Evolutionary conservation across 2,113 vertebrate genomes (phyloP), one percentile per base, ranked within the genome.

Genomic region (Chaetura pelagica): DNA sequence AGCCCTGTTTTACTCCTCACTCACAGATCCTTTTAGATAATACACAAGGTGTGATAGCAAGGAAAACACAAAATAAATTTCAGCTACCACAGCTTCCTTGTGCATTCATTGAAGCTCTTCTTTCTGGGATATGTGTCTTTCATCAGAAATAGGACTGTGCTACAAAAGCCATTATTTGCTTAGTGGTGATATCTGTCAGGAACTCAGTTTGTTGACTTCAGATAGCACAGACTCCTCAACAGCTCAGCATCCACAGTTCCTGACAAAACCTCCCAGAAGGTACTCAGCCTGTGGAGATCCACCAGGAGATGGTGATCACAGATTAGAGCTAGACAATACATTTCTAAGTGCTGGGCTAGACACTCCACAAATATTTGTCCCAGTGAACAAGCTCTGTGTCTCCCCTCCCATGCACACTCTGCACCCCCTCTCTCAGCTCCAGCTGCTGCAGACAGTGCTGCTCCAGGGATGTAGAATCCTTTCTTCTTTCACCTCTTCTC

Each of bases 1-100:
- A 96, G 48, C 29, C 58, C 90, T 83, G 46, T 82, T 96, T 93
- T 92, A 96, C 89, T 80, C 34, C 48, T 95, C 69, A 40, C 74
- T 84, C 87, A 92, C 34, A 91, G 42, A 94, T 89, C 44, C 29
- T 38, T 88, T 90, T 80, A 85, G 95, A 93, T 40, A 94, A 86
- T 23, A 77, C 17, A 90, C 12, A 17, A 40, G 87, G 62, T 44
- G 61, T 30, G 58, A 77, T 11, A 75, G 66, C 34, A 86, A 92
- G 66, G 35, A 96, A 81, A 80, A n/a, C 34, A 96, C 48, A 87
- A 30, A 19, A 79, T 22, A 79, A 68, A 89, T 29, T 66, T 87
- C 64, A 87, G 12, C 38, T 0, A 1, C 64, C 48, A 57, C 83
- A 72, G 77, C 35, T 68, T 88, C 46, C 35, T 44, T 61, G 48